These are phyloP conservation scores for Phasia obesa DNA, from an alignment of 2,888 invertebrate species.

Conservation along the genomic window DNA sequence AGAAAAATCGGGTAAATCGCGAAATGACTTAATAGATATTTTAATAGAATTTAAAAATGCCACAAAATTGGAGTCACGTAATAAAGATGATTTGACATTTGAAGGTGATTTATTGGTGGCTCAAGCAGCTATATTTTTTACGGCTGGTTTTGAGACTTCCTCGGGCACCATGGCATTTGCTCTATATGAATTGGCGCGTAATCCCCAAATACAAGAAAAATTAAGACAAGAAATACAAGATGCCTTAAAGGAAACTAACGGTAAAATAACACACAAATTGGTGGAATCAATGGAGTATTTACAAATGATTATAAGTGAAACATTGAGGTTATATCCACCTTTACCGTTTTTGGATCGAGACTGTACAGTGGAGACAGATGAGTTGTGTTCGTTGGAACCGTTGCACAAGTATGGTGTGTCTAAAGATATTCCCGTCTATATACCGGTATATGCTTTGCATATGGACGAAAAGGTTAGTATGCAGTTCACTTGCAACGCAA, in stretches of 20 bases:
- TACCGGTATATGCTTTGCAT: slow-evolving; percentile 80
- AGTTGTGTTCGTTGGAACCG: slow-evolving; percentile 76
- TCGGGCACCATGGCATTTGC: slow-evolving; percentile 83
- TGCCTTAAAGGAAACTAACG: slow-evolving; percentile 78
- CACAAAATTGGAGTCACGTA: slow-evolving; percentile 77
- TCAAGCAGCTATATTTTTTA: slow-evolving; percentile 81
- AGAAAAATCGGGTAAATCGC: slow-evolving; percentile 78
- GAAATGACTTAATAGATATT: slow-evolving; percentile 83
- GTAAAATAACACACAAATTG: slow-evolving; percentile 80
- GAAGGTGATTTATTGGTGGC: slow-evolving; percentile 81
- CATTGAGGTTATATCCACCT: slow-evolving; percentile 81
- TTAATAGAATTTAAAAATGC: slow-evolving; percentile 82
- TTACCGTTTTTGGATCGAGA: slow-evolving; percentile 81
- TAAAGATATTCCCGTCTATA: slow-evolving; percentile 79
- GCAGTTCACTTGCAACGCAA: neutral
- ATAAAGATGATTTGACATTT: slow-evolving; percentile 74
- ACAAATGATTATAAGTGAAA: slow-evolving; percentile 81
- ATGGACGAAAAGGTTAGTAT: slow-evolving; percentile 79
- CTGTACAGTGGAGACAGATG: slow-evolving; percentile 74
- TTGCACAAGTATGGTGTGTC: slow-evolving; percentile 76
- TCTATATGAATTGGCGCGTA: slow-evolving; percentile 81
- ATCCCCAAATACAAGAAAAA: slow-evolving; percentile 81
- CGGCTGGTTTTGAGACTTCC: slow-evolving; percentile 81
- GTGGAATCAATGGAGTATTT: slow-evolving; percentile 82
- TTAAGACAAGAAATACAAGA: slow-evolving; percentile 82